A percentile compares a stretch with the other conserved stretches of the same genome.
Conservation (phyloP, 1,140 invertebrate genomes). For the Gonioctena quinquepunctata region DNA sequence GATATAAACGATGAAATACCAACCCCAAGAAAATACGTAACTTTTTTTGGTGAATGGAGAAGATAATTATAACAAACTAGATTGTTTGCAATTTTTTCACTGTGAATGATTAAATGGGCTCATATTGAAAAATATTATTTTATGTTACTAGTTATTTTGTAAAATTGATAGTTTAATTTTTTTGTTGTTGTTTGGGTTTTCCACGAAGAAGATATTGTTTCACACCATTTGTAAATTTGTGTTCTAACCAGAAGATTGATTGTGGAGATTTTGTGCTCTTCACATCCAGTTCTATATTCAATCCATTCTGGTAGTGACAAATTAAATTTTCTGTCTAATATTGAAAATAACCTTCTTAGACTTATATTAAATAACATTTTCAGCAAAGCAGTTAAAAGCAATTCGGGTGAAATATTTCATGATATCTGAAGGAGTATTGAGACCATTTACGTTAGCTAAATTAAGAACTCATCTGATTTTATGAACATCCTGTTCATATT, state of each 20-base stretch:
- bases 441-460: neutral
- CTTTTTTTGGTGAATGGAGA: too few species aligned
- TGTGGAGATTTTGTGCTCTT: neutral
- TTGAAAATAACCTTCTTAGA: neutral
- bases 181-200: neutral
- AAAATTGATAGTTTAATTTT: neutral
- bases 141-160: neutral
- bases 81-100: too few species aligned
- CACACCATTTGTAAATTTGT: neutral
- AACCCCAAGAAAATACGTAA: too few species aligned
- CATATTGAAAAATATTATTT: too few species aligned
- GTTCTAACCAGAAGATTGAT: neutral
- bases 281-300: neutral
- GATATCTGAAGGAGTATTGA: neutral
- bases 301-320: neutral
- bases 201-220: neutral
- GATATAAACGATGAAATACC: too few species aligned
- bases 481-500: too few species aligned
- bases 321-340: neutral
- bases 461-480: neutral
- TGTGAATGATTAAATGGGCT: too few species aligned
- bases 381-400: neutral
- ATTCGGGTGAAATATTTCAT: neutral
- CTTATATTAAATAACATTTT: neutral
- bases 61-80: too few species aligned